Base-by-base conservation (phyloP, 2,888 invertebrate genomes). In the Bursaphelenchus okinawaensis region DNA sequence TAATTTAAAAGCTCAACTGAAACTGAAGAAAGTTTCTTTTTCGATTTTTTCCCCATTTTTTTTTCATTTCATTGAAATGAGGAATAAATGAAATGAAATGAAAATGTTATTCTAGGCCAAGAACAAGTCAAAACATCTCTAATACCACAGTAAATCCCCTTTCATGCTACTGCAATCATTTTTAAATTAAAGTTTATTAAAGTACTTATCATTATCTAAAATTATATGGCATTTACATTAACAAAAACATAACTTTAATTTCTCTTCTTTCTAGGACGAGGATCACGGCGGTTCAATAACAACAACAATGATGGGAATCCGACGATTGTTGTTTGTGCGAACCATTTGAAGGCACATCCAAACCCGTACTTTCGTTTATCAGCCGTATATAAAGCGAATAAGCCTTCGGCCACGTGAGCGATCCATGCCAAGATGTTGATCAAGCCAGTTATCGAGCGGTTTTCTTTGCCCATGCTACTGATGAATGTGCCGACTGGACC, bases 231-330 rank as follows among this genome's bases (percentile, higher is more conserved):
- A 40, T 40, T 40, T 40, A 4, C 12, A 40, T 40, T 40, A 4
- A 16, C 40, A 6, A 12, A 40, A 40, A 1, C 12, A 40, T 16
- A 40, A 12, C 2, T 40, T 4, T 40, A 40, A 4, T 40, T 40
- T n/a, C n/a, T 40, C 40, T 40, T 40, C 6, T 40, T 40, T 40
- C 40, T 12, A 16, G 40, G 40, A 40, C 40, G 40, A 40, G 40
- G 40, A n/a, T 40, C 40, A n/a, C 40, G 40, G 12, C 40, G 40
- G n/a, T 40, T 40, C 40, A 40, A n/a, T 12, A 78, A 64, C 51
- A 75, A 69, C 7, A 62, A 54, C 16, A 79, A 71, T 4, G 79
- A 79, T 23, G 79, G 75, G 66, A 75, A 79, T 1, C 79, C 79
- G 58, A 78, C 59, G 50, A 79, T 66, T 67, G 76, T 74, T 8